Evolutionary conservation across 2,888 invertebrate species (phyloP).

Genomic region (Troides aeacus): DNA sequence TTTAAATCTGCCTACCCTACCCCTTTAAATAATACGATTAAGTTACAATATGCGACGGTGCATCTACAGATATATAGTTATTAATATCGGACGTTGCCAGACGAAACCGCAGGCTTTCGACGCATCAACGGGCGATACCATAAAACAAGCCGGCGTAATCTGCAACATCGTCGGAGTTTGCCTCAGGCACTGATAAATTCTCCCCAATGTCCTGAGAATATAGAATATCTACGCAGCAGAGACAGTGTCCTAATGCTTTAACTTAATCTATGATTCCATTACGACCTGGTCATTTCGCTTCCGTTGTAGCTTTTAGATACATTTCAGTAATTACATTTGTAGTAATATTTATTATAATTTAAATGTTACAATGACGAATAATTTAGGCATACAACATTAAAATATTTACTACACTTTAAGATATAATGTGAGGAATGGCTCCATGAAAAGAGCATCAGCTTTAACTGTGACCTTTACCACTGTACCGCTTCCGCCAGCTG

Average conservation of each 20-base stretch:
- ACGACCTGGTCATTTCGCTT: constrained; percentile 9
- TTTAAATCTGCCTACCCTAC: too few relatives aligned
- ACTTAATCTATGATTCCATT: constrained; percentile 29
- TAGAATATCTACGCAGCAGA: constrained; percentile 26
- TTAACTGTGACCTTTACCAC: too few relatives aligned
- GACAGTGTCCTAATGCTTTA: constrained; percentile 29
- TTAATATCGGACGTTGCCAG: constrained; percentile 23
- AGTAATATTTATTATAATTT: too few relatives aligned
- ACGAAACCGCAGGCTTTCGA: constrained; percentile 31
- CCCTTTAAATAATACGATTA: neutral
- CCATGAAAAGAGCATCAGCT: too few relatives aligned
- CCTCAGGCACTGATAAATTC: constrained; percentile 42
- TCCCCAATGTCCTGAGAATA: constrained; percentile 30
- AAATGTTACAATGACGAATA: too few relatives aligned
- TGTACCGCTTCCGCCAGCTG: too few relatives aligned
- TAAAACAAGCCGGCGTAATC: constrained; percentile 49
- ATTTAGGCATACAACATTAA: too few relatives aligned
- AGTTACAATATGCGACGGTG: neutral
- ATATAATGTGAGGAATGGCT: too few relatives aligned
- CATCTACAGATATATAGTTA: constrained; percentile 15
- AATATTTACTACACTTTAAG: too few relatives aligned
- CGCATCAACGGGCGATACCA: constrained; percentile 42
- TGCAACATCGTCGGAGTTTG: constrained; percentile 39
- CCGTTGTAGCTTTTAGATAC: neutral
- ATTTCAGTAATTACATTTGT: too few relatives aligned